Percentiles rank a stretch among this genome's conserved stretches.
phyloP scores from a whole-genome alignment of 2,888 invertebrate genomes.

The Aphidius colemani region DNA sequence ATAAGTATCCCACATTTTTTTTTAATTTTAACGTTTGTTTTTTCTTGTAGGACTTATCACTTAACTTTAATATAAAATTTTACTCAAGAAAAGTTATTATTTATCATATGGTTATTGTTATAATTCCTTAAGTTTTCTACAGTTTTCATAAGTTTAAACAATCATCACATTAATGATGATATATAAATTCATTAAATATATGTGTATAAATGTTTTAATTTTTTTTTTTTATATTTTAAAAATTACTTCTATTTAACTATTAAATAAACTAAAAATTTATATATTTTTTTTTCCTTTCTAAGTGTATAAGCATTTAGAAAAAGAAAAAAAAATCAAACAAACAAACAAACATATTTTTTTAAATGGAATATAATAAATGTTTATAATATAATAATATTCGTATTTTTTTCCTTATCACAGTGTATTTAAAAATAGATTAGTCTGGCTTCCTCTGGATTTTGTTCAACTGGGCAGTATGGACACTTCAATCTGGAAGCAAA shows the following conservation, averaged over 20 bases:
- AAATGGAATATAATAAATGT: background rate
- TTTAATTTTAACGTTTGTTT: background rate
- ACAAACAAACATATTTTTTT: too few relatives aligned
- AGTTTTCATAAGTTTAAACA: too few relatives aligned
- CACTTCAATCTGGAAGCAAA: constrained; percentile 86
- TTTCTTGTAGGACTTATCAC: background rate
- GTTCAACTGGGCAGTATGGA: constrained; percentile 98
- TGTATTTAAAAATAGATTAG: constrained; percentile 83
- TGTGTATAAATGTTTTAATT: too few relatives aligned
- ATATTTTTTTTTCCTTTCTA: too few relatives aligned
- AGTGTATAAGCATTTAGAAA: too few relatives aligned
- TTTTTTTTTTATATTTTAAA: too few relatives aligned
- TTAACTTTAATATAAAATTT: background rate
- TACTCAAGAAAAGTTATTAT: background rate
- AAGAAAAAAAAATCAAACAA: too few relatives aligned
- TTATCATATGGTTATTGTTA: background rate
- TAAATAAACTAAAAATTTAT: too few relatives aligned
- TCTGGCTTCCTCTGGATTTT: constrained; percentile 88
- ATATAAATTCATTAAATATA: too few relatives aligned
- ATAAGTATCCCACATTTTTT: background rate
- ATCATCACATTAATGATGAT: too few relatives aligned
- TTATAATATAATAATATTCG: constrained; percentile 12
- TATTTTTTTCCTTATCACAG: constrained; percentile 42
- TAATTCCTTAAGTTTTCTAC: too few relatives aligned
- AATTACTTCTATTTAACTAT: too few relatives aligned